Evolutionary conservation across 2,113 vertebrate genomes (phyloP).

Genomic region (Alethe diademata): DNA sequence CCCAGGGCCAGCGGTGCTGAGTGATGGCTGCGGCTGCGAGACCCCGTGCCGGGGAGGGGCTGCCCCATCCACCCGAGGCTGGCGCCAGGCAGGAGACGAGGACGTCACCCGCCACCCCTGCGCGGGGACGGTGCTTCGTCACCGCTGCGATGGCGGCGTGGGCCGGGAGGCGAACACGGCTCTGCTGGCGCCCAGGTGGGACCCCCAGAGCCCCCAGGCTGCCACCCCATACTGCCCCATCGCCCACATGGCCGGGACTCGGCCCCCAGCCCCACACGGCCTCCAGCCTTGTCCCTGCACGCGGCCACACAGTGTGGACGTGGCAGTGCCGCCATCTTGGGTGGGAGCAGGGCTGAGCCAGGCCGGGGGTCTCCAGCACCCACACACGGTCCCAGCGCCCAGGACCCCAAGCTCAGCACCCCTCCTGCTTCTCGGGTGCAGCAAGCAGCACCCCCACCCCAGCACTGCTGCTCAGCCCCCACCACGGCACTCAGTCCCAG

Average conservation of each 20-base stretch:
- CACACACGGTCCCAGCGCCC: fast-evolving
- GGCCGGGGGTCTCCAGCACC: neutral
- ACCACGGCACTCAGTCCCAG: fast-evolving
- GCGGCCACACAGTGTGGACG: neutral
- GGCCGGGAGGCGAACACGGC: neutral
- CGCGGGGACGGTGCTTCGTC: neutral
- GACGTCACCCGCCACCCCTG: slow-evolving; percentile 34
- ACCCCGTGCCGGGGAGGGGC: slow-evolving; percentile 22
- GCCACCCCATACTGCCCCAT: fast-evolving
- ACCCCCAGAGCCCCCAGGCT: fast-evolving
- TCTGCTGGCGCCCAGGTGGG: neutral
- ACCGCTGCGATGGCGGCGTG: neutral
- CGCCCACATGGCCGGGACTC: fast-evolving
- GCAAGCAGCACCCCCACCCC: fast-evolving
- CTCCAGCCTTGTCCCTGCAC: neutral
- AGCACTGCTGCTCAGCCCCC: neutral
- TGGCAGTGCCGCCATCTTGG: slow-evolving; percentile 12
- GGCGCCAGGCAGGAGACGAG: slow-evolving; percentile 50
- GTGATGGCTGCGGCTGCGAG: slow-evolving; percentile 34
- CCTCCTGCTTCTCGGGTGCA: neutral
- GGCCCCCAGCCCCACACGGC: fast-evolving
- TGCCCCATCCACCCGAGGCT: neutral
- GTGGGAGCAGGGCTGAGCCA: neutral
- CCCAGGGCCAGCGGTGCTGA: neutral
- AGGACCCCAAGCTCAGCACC: neutral